phyloP scores from a whole-genome alignment of 2,113 vertebrate genomes.

The Anser brachyrhynchus region DNA sequence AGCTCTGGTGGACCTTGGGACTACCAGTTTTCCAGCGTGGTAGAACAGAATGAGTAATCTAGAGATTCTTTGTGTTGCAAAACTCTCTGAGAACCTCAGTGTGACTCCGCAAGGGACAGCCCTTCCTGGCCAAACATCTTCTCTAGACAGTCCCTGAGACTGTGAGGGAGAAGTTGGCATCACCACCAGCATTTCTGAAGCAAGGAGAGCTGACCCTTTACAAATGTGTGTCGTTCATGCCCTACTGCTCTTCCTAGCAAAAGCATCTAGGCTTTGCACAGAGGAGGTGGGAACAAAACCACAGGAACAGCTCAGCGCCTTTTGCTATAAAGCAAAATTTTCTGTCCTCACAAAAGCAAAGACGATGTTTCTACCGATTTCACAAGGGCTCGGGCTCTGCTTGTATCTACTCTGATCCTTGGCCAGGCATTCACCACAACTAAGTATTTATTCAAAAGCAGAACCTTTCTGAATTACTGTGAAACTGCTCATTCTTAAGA shows the following conservation, averaged over 20 bases:
- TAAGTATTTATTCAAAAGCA: not conserved
- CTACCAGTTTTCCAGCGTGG: not conserved
- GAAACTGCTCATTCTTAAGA: rapidly evolving
- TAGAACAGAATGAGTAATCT: not conserved
- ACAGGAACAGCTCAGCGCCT: not conserved
- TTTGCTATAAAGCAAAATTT: not conserved
- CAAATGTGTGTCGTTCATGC: rapidly evolving
- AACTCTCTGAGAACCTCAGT: not conserved
- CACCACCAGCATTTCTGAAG: rapidly evolving
- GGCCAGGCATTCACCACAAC: not conserved
- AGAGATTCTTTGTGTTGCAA: not conserved
- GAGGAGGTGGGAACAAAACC: not conserved
- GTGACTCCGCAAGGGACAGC: rapidly evolving
- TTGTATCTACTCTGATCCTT: not conserved
- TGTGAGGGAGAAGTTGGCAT: not conserved
- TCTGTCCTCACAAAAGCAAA: not conserved
- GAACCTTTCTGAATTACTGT: not conserved
- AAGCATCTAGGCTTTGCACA: not conserved
- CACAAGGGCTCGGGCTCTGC: not conserved
- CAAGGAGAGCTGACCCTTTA: not conserved
- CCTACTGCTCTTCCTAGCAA: not conserved
- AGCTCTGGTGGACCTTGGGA: not conserved
- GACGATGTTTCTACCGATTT: rapidly evolving
- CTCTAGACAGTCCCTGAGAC: not conserved
- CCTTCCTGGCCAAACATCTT: not conserved